Conservation (phyloP, 2,797 vertebrate species). For the Coracias cyanogaster region DNA sequence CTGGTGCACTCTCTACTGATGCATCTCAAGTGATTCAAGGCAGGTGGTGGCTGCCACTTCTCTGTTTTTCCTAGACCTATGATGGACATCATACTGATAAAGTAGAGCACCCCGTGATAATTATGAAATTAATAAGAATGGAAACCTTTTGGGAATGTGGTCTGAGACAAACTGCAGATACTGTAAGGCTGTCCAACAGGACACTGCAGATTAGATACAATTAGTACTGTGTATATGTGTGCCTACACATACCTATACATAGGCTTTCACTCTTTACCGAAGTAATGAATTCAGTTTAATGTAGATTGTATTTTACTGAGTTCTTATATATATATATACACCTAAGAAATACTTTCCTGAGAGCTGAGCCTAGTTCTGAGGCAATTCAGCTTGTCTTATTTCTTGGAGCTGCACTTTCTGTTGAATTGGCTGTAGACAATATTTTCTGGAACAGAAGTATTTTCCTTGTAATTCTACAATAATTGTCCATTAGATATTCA, state of each 20-base stretch:
- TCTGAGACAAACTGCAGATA: background rate
- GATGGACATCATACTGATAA: background rate
- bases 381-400: background rate
- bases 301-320: background rate
- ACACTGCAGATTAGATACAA: background rate
- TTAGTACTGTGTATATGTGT: background rate
- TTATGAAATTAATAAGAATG: background rate
- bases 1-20: background rate
- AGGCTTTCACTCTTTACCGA: background rate
- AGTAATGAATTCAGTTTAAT: background rate
- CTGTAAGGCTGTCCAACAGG: background rate
- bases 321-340: background rate
- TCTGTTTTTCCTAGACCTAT: background rate
- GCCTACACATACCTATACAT: background rate
- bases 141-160: background rate
- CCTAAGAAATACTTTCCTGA: background rate
- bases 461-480: constrained; percentile 30
- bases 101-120: background rate
- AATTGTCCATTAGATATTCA: background rate
- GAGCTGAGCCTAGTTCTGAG: background rate
- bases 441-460: constrained; percentile 6
- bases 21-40: background rate
- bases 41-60: rapidly evolving
- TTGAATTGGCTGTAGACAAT: background rate
- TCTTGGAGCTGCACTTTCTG: background rate